A percentile compares a stretch with the other conserved stretches of the same genome.
phyloP scores from a whole-genome alignment of 2,797 vertebrate species.

The Chelidonichthys spinosus region DNA sequence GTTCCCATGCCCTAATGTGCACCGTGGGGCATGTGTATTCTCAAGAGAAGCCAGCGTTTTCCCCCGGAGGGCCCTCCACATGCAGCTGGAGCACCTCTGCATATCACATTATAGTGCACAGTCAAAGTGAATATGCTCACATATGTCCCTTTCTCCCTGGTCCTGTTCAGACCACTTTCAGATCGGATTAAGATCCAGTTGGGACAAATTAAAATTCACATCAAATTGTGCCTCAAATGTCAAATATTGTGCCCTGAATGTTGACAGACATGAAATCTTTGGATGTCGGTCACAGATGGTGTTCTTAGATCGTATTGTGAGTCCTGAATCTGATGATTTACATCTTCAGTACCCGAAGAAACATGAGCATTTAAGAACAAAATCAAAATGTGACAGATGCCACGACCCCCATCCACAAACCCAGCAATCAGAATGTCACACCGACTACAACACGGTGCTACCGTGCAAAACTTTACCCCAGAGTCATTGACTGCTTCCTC shows the following conservation, averaged over 20 bases:
- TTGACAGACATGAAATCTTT: background rate
- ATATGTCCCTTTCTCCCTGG: background rate
- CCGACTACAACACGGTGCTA: background rate
- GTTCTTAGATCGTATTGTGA: background rate
- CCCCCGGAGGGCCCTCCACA: constrained; percentile 21
- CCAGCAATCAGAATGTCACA: background rate
- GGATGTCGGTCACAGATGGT: background rate
- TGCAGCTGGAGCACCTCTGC: constrained; percentile 49
- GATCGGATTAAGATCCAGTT: background rate
- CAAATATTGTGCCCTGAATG: background rate
- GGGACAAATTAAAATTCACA: background rate
- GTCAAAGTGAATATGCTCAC: constrained; percentile 28
- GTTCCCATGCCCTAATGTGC: constrained; percentile 42
- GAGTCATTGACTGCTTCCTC: background rate
- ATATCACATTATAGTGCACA: constrained; percentile 16
- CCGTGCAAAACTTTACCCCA: too few species aligned
- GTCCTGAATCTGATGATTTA: background rate
- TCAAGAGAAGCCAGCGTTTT: constrained; percentile 44
- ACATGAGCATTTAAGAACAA: background rate
- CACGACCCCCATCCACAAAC: background rate
- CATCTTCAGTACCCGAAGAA: too few species aligned
- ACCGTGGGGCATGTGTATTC: constrained; percentile 45
- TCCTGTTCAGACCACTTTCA: background rate
- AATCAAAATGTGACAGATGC: background rate
- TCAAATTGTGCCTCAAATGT: background rate